Evolutionary conservation across 2,888 invertebrate genomes (phyloP).

Genomic region (Prenolepis imparis): DNA sequence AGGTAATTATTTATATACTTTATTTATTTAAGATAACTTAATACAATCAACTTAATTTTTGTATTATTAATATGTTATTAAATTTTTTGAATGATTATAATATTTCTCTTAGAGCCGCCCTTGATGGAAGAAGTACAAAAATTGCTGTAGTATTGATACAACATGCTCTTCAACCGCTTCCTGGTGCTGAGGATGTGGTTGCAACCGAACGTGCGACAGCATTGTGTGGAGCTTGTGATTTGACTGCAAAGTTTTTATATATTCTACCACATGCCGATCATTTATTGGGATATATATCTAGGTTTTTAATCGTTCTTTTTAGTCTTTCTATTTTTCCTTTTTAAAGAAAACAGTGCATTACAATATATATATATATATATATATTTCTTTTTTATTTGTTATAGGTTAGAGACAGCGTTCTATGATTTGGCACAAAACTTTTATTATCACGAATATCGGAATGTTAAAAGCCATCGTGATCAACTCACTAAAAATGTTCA

Average conservation of each 20-base stretch:
- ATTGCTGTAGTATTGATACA: constrained; percentile 97
- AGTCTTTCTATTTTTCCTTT: constrained; percentile 4
- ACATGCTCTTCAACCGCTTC: constrained; percentile 92
- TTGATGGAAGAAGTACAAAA: constrained; percentile 91
- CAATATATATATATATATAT: background rate
- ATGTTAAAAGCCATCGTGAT: constrained; percentile 95
- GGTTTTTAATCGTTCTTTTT: constrained; percentile 83
- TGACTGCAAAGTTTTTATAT: constrained; percentile 96
- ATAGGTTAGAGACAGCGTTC: constrained; percentile 96
- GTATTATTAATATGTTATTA: constrained; percentile 15
- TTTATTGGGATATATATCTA: constrained; percentile 90
- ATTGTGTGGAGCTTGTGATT: constrained; percentile 96
- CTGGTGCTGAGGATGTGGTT: constrained; percentile 93
- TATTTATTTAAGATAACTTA: background rate
- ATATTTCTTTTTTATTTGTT: constrained; percentile 52
- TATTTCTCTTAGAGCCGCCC: constrained; percentile 88
- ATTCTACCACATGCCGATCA: constrained; percentile 97
- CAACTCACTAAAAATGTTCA: constrained; percentile 96
- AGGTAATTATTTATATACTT: constrained; percentile 85
- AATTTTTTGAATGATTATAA: constrained; percentile 77
- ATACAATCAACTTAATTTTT: background rate
- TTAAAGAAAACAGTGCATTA: background rate
- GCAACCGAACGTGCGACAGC: constrained; percentile 97
- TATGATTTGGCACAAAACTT: constrained; percentile 97
- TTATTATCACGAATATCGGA: constrained; percentile 95